phyloP scores from a whole-genome alignment of 2,113 vertebrate genomes.

The Pelmatolapia mariae region DNA sequence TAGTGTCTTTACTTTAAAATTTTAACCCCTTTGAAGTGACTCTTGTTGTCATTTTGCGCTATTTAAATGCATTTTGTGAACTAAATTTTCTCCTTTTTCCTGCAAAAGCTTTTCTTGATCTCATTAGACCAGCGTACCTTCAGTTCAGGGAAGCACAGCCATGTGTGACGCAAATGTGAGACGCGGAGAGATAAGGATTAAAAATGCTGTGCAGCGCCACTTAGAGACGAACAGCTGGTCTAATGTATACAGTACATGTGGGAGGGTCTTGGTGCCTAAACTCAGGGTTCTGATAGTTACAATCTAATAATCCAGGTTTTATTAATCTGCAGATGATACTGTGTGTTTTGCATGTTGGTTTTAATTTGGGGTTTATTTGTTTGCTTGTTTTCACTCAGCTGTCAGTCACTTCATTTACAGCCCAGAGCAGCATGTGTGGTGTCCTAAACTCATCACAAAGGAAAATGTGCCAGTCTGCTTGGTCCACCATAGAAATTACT shows the following conservation, averaged over 20 bases:
- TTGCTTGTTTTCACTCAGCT: neutral
- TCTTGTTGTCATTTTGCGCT: neutral
- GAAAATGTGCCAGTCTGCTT: neutral
- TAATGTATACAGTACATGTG: neutral
- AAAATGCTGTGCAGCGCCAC: rapidly evolving
- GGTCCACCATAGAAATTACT: rapidly evolving
- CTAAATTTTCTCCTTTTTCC: rapidly evolving
- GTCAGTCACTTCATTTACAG: neutral
- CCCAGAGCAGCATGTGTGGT: rapidly evolving
- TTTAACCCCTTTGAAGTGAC: neutral
- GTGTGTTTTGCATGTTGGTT: neutral
- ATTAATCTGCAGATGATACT: neutral
- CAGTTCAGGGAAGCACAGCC: neutral
- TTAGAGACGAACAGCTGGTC: neutral
- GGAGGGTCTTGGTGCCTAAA: neutral
- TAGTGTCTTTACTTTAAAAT: rapidly evolving
- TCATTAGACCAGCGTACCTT: neutral
- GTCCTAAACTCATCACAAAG: neutral
- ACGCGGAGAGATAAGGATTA: rapidly evolving
- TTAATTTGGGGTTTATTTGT: neutral
- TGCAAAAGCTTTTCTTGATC: neutral
- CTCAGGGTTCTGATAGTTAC: neutral
- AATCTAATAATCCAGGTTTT: neutral
- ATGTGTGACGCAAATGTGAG: neutral
- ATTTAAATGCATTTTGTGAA: neutral